phyloP scores from a whole-genome alignment of 2,888 invertebrate genomes.

The Portevinia maculata region DNA sequence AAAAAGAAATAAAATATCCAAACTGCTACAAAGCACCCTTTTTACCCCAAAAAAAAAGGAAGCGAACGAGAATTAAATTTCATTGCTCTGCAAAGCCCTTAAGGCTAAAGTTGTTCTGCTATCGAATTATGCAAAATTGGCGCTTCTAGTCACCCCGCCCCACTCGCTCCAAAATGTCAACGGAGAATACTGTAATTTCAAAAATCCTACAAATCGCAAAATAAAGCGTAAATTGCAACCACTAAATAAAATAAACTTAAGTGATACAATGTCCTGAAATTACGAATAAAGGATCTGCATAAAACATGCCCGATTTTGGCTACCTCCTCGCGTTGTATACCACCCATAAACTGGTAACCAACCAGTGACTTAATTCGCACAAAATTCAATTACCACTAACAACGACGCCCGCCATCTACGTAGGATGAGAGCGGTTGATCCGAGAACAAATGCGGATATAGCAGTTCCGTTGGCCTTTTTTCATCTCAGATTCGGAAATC shows the following conservation, averaged over 20 bases:
- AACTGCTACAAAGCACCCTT: neutral
- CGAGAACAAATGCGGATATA: conserved; percentile 23
- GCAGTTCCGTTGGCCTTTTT: conserved; percentile 31
- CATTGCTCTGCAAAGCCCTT: conserved; percentile 18
- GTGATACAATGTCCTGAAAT: conserved; percentile 48
- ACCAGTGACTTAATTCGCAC: conserved; percentile 59
- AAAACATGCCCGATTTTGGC: conserved; percentile 42
- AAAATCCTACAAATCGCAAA: conserved; percentile 48
- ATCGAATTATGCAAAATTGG: conserved; percentile 66
- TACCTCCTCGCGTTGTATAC: neutral
- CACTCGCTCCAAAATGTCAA: conserved; percentile 30
- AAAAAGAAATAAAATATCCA: no score
- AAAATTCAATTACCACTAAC: conserved; percentile 60
- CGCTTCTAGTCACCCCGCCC: neutral
- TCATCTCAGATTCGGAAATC: conserved; percentile 45
- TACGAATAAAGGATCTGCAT: conserved; percentile 44
- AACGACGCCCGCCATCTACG: neutral
- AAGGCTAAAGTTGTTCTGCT: conserved; percentile 43
- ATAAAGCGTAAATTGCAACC: conserved; percentile 65
- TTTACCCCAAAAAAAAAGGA: neutral
- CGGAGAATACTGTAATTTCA: conserved; percentile 56
- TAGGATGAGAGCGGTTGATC: neutral
- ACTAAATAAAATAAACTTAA: conserved; percentile 56
- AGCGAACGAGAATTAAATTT: conserved; percentile 31
- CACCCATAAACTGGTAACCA: conserved; percentile 7